Conservation (phyloP, 2,113 vertebrate species). For the Leucopsar rothschildi region DNA sequence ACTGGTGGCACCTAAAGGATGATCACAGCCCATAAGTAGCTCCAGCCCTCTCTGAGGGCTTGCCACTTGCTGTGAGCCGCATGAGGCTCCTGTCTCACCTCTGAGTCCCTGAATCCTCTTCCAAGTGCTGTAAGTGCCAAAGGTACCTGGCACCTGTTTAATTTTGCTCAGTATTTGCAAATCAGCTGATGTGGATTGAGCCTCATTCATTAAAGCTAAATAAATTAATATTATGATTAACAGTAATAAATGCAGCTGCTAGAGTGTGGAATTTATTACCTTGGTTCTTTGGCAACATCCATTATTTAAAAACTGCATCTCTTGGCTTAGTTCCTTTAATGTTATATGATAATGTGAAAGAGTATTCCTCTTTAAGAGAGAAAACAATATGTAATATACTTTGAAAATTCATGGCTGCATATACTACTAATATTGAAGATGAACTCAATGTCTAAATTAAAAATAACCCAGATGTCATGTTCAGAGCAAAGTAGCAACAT, state of each 20-base stretch:
- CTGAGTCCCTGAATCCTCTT: not conserved
- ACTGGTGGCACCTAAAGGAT: not conserved
- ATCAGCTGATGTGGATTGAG: not conserved
- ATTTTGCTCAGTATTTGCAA: not conserved
- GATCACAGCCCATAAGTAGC: not conserved
- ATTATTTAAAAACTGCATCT: not conserved
- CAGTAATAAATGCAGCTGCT: not conserved
- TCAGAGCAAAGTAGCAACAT: not conserved
- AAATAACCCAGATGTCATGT: not conserved
- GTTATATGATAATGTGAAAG: not conserved
- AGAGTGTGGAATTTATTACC: not conserved
- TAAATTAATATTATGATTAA: not conserved
- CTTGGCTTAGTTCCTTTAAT: not conserved
- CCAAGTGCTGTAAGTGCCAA: not conserved
- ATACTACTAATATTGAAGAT: not conserved
- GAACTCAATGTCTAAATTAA: not conserved
- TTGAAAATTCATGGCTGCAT: not conserved
- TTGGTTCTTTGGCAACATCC: not conserved
- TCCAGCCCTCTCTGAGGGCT: not conserved
- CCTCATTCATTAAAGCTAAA: not conserved
- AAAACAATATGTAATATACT: not conserved
- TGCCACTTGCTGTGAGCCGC: not conserved
- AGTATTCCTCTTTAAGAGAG: not conserved
- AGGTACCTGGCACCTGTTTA: not conserved
- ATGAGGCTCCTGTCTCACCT: not conserved